These are phyloP conservation scores for Triplophysa bombifrons DNA, from an alignment of 2,797 vertebrate species.

Conservation along the genomic window DNA sequence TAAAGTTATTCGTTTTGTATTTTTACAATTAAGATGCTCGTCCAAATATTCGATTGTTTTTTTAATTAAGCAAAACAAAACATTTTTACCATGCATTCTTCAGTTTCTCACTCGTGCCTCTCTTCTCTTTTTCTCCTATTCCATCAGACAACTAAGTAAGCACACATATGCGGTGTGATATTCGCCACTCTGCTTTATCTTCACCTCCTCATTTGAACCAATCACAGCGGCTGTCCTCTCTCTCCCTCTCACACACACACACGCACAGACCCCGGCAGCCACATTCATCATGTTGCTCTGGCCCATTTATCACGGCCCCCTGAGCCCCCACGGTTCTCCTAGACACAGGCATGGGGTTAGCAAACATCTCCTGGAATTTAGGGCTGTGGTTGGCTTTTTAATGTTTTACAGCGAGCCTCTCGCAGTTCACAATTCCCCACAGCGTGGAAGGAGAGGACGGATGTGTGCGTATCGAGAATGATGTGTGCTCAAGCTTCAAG, in stretches of 20 bases:
- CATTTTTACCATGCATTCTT: neutral
- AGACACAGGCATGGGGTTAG: conserved; percentile 41
- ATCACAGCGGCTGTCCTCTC: neutral
- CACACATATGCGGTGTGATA: conserved; percentile 3
- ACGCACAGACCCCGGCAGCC: conserved; percentile 16
- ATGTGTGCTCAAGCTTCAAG: conserved; percentile 19
- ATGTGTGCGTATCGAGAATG: conserved; percentile 25
- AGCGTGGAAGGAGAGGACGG: conserved; percentile 7
- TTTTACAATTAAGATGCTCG: neutral
- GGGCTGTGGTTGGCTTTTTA: conserved; percentile 45
- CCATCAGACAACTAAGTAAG: conserved; percentile 6
- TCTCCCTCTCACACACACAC: neutral
- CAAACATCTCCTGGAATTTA: conserved; percentile 51
- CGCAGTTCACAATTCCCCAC: conserved; percentile 29
- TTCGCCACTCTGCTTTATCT: conserved; percentile 26
- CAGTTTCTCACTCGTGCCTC: neutral
- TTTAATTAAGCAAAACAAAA: neutral
- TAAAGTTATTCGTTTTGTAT: neutral
- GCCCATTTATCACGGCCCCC: conserved; percentile 43
- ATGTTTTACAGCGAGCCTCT: conserved; percentile 44
- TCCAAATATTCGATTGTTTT: neutral
- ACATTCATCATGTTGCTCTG: conserved; percentile 43
- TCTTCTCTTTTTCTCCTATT: conserved; percentile 9
- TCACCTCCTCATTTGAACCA: conserved; percentile 20
- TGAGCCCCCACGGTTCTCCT: conserved; percentile 29